Conservation (phyloP, 2,888 invertebrate genomes). For the Drosophila paramelanica region DNA sequence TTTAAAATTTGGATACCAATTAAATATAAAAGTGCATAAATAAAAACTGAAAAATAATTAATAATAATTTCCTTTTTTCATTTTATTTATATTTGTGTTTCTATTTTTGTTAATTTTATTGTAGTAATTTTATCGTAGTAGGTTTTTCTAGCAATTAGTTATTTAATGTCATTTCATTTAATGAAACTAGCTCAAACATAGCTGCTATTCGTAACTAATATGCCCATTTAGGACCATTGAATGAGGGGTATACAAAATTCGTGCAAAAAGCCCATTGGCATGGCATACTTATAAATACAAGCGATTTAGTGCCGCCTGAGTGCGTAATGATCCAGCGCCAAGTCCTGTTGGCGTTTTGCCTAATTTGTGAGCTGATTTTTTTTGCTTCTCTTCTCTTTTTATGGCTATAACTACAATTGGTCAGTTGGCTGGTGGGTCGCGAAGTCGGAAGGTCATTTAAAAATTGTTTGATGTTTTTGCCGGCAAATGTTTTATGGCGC, state of each 20-base stretch:
- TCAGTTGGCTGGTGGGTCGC: conserved; percentile 5
- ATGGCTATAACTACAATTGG: conserved; percentile 2
- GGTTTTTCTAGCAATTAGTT: too few relatives aligned
- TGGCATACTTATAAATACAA: conserved; percentile 39
- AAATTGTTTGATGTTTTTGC: conserved; percentile 47
- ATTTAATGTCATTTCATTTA: too few relatives aligned
- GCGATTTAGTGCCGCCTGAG: conserved; percentile 66
- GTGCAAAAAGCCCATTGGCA: conserved; percentile 21
- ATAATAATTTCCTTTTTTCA: too few relatives aligned
- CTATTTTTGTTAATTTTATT: too few relatives aligned
- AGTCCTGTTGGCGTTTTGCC: conserved; percentile 40
- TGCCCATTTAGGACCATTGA: not conserved
- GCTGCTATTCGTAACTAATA: not conserved
- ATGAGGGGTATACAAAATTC: not conserved
- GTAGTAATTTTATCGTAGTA: too few relatives aligned
- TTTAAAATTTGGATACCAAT: too few relatives aligned
- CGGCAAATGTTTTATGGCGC: conserved; percentile 24
- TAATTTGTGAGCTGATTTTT: conserved; percentile 55
- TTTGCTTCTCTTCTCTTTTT: not conserved
- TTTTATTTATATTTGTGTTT: too few relatives aligned
- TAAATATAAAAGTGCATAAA: too few relatives aligned
- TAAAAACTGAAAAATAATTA: too few relatives aligned
- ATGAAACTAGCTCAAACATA: too few relatives aligned
- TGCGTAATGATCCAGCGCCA: conserved; percentile 60
- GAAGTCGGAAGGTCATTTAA: conserved; percentile 28